Percentiles rank a stretch among this genome's conserved stretches.
These are phyloP conservation scores for Chymomyza amoena DNA, from an alignment of 2,888 invertebrate species.

Conservation along the genomic window DNA sequence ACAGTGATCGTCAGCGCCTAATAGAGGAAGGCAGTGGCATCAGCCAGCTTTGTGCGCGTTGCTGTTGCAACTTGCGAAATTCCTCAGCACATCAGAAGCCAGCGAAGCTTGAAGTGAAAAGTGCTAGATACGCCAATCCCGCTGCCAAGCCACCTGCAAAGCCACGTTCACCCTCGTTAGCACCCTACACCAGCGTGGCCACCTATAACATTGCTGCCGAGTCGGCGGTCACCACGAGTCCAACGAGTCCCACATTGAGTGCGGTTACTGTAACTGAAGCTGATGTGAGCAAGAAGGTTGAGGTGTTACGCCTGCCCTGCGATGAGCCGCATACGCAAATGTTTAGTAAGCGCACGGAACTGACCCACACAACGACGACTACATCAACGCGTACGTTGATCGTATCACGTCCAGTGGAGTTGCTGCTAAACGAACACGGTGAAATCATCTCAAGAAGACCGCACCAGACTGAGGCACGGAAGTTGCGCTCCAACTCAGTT, in stretches of 20 bases:
- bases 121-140: not conserved
- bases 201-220: constrained; percentile 38
- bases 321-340: constrained; percentile 36
- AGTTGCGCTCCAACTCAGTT: constrained; percentile 74
- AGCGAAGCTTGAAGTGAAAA: not conserved
- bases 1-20: constrained; percentile 54
- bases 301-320: constrained; percentile 58
- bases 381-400: constrained; percentile 74
- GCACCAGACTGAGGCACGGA: constrained; percentile 42
- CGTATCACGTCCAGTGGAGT: constrained; percentile 68
- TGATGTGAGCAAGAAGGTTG: constrained; percentile 64
- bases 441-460: constrained; percentile 67
- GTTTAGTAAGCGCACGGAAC: constrained; percentile 66
- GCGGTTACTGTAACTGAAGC: constrained; percentile 61
- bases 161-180: constrained; percentile 60
- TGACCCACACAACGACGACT: constrained; percentile 70
- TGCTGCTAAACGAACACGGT: constrained; percentile 72
- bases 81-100: no score
- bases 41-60: constrained; percentile 73
- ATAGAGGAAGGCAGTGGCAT: constrained; percentile 18
- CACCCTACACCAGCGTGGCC: constrained; percentile 57
- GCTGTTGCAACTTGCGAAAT: constrained; percentile 69
- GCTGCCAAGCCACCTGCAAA: constrained; percentile 25
- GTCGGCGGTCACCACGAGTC: constrained; percentile 38
- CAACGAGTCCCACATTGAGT: constrained; percentile 43